These are phyloP conservation scores for Oncorhynchus gorbuscha DNA, from an alignment of 2,113 vertebrate species.

Conservation along the genomic window DNA sequence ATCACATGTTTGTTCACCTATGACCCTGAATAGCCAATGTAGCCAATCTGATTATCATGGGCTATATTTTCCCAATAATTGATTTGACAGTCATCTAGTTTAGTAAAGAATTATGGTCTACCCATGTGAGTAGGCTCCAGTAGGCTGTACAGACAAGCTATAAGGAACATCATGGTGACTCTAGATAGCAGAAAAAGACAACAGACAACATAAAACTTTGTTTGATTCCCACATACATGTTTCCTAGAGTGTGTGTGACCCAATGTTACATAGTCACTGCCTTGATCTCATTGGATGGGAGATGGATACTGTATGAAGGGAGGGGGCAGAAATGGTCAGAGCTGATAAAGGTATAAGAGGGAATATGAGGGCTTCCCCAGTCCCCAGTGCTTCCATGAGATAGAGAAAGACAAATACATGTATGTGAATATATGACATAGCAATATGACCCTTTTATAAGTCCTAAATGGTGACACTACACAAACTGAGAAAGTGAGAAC, in stretches of 20 bases:
- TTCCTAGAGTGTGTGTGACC: background rate
- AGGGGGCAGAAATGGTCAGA: constrained; percentile 33
- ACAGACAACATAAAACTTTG: background rate
- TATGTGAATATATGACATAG: background rate
- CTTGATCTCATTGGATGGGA: background rate
- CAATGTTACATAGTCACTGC: background rate
- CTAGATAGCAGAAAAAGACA: too few species aligned
- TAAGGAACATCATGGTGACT: too few species aligned
- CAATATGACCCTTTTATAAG: too few species aligned
- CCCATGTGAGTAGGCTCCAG: too few species aligned
- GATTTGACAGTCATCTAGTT: too few species aligned
- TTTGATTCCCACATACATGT: background rate
- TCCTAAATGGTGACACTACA: too few species aligned
- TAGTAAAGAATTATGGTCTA: too few species aligned
- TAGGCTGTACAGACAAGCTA: too few species aligned
- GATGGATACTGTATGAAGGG: constrained; percentile 24
- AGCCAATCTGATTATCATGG: too few species aligned
- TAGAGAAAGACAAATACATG: background rate
- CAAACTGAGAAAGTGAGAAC: too few species aligned
- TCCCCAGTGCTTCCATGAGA: background rate
- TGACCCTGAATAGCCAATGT: too few species aligned
- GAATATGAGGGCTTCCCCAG: background rate
- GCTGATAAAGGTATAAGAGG: constrained; percentile 49
- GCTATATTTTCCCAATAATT: too few species aligned
- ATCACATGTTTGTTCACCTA: background rate